Conservation (phyloP, 2,113 vertebrate genomes). For the Orientallactaga bullata region DNA sequence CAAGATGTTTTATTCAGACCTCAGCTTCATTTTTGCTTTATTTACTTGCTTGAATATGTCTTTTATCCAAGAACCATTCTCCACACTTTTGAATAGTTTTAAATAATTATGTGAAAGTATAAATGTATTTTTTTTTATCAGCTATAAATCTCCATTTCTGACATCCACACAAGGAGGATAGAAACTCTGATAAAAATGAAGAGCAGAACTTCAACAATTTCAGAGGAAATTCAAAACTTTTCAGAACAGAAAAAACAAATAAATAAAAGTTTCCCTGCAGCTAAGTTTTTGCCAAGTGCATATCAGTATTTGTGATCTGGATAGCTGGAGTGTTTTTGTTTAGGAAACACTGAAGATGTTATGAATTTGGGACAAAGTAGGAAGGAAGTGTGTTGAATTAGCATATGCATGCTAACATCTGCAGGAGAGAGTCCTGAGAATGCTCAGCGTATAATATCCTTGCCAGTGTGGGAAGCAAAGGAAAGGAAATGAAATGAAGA, state of each 20-base stretch:
- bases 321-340: slow-evolving; percentile 76
- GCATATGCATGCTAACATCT: slow-evolving; percentile 79
- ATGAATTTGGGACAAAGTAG: slow-evolving; percentile 69
- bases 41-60: slow-evolving; percentile 24
- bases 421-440: slow-evolving; percentile 56
- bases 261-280: slow-evolving; percentile 25
- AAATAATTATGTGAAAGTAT: slow-evolving; percentile 53
- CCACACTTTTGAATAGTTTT: slow-evolving; percentile 34
- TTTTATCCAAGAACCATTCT: slow-evolving; percentile 43
- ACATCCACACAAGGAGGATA: neutral
- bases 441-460: slow-evolving; percentile 60
- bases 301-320: slow-evolving; percentile 69
- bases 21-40: neutral
- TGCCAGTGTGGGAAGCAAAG: slow-evolving; percentile 29
- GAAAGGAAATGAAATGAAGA: slow-evolving; percentile 33
- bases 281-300: slow-evolving; percentile 50
- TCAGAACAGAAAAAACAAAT: slow-evolving; percentile 2
- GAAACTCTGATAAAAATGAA: slow-evolving; percentile 58
- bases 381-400: slow-evolving; percentile 80
- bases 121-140: slow-evolving; percentile 39
- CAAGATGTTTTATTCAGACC: slow-evolving; percentile 8
- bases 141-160: slow-evolving; percentile 42
- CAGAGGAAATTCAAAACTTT: slow-evolving; percentile 68
- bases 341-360: slow-evolving; percentile 75
- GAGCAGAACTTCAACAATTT: slow-evolving; percentile 49